Conservation (phyloP, 2,113 vertebrate species). For the Monarcha castaneiventris region DNA sequence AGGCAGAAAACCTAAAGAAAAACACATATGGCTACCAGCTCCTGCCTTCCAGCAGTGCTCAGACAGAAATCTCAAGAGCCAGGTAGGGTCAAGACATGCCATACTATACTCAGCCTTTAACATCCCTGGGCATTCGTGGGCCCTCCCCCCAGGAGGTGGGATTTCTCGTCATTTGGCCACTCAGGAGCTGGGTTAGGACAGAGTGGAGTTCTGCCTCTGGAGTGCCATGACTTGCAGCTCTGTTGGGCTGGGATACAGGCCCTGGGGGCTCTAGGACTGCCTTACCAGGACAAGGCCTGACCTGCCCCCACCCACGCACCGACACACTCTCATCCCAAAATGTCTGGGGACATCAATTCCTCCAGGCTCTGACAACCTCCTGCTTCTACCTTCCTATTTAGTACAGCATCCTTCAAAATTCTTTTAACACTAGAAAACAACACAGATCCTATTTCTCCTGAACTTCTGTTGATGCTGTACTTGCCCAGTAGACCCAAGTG, state of each 20-base stretch:
- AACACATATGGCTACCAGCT: neutral
- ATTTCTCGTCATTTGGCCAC: neutral
- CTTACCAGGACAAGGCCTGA: neutral
- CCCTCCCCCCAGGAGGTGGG: too few species aligned
- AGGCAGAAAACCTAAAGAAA: neutral
- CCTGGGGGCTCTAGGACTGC: neutral
- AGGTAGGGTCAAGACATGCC: accelerated
- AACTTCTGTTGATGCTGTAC: neutral
- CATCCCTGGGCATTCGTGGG: accelerated
- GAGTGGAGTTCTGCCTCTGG: neutral
- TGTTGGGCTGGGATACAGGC: neutral
- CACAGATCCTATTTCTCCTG: neutral
- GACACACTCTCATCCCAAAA: neutral
- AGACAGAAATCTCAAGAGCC: accelerated
- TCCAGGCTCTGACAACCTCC: neutral
- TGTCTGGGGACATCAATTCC: neutral
- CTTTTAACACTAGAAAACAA: neutral
- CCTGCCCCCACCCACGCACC: too few species aligned
- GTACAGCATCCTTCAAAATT: neutral
- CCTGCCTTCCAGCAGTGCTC: neutral
- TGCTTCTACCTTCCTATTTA: neutral
- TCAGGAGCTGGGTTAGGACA: neutral
- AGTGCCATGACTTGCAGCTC: neutral
- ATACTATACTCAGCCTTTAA: neutral
- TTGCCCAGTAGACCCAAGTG: neutral